phyloP scores from a whole-genome alignment of 2,888 invertebrate genomes.

The Mesorhabditis belari region DNA sequence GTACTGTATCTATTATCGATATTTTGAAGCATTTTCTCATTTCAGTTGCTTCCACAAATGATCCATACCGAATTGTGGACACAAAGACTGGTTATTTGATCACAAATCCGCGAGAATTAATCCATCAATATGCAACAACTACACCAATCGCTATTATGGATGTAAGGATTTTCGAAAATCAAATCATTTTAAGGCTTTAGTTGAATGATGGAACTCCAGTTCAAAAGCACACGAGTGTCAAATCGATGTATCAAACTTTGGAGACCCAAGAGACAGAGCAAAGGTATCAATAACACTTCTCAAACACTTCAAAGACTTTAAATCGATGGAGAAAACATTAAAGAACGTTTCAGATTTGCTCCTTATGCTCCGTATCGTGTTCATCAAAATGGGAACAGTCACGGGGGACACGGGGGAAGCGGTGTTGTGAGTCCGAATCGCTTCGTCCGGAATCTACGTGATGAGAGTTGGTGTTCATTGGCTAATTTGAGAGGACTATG shows the following conservation, averaged over 20 bases:
- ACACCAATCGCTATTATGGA: conserved; percentile 46
- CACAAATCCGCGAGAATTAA: conserved; percentile 51
- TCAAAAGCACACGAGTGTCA: not conserved
- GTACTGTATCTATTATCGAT: too few species aligned
- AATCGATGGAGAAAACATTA: too few species aligned
- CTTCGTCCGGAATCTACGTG: conserved; percentile 49
- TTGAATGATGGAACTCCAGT: not conserved
- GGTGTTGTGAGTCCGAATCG: conserved; percentile 38
- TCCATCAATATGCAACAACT: conserved; percentile 50
- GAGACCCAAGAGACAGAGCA: not conserved
- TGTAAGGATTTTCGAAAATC: conserved; percentile 1
- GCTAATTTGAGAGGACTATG: not conserved
- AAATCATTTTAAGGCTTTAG: not conserved
- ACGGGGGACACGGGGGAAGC: conserved; percentile 11
- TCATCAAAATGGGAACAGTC: conserved; percentile 2
- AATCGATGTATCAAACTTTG: not conserved
- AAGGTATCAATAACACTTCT: too few species aligned
- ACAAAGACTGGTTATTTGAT: conserved; percentile 44
- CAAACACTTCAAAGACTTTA: too few species aligned
- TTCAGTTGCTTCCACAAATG: conserved; percentile 26
- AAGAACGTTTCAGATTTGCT: conserved; percentile 22
- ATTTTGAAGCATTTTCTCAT: not conserved
- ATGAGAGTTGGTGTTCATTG: conserved; percentile 38
- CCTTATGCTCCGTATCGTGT: conserved; percentile 45
- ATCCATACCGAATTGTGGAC: conserved; percentile 36